Evolutionary conservation across 2,888 invertebrate genomes (phyloP), one percentile per base, ranked within the genome.

Genomic region (Venusia cambrica): DNA sequence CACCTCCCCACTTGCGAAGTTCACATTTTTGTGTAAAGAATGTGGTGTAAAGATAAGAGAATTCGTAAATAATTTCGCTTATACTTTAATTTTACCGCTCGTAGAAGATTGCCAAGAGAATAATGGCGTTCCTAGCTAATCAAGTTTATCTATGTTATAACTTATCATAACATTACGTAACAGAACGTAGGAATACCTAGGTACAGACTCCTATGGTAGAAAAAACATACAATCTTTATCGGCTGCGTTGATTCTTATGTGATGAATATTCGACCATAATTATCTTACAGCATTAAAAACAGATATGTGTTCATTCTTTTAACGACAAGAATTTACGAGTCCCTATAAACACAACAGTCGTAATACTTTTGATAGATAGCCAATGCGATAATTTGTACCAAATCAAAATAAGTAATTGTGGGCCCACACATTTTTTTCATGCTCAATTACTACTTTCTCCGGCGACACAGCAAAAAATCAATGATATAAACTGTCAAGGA

Each of bases 351-450:
- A 50, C 42, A 12, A 55, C 53, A 46, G 58, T 52, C 49, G 55
- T 64, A 60, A 58, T 54, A 61, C 47, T 59, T 64, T 62, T 64
- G 63, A 65, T 58, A 61, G 47, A 44, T 46, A 56, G 57, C 52
- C 38, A 57, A 27, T 12, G 10, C 16, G 48, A 59, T 57, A 57
- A 58, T 62, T 68, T 57, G 60, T 13, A 22, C 16, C 50, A 50
- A 43, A 58, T 47, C 66, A 61, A 61, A 64, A 60, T 62, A 60
- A 62, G 66, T 61, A 61, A 59, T 64, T 59, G 61, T 62, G 62
- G 59, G 60, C 47, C 51, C 62, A 54, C 64, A 62, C 54, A n/a
- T n/a, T n/a, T n/a, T n/a, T n/a, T n/a, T n/a, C n/a, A n/a, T n/a
- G n/a, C n/a, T n/a, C n/a, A n/a, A n/a, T n/a, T n/a, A n/a, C n/a